These are phyloP conservation scores for Nasonia oneida DNA, from an alignment of 2,888 invertebrate genomes.

Conservation along the genomic window DNA sequence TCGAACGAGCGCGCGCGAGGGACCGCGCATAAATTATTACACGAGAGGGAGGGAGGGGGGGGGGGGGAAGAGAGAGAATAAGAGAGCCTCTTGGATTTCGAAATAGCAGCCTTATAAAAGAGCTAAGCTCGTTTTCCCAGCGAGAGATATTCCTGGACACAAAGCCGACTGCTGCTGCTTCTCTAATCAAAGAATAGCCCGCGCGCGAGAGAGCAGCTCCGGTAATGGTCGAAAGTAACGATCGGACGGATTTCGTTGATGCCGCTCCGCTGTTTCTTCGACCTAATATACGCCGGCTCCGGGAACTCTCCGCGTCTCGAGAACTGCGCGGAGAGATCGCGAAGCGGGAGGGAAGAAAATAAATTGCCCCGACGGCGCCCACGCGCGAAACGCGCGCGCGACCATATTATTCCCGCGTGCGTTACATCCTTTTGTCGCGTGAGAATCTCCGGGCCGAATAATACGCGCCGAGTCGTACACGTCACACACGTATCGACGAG, in stretches of 20 bases:
- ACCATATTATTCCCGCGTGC: not conserved
- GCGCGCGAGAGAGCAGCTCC: not conserved
- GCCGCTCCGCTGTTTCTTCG: slow-evolving; percentile 44
- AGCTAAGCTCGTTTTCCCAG: slow-evolving; percentile 59
- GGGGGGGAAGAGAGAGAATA: slow-evolving; percentile 21
- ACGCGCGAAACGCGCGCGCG: slow-evolving; percentile 1
- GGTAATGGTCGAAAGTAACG: slow-evolving; percentile 74
- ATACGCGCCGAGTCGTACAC: not conserved
- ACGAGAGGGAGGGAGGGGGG: not conserved
- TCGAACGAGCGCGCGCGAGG: slow-evolving; percentile 72
- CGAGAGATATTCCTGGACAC: slow-evolving; percentile 39
- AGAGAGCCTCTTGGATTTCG: slow-evolving; percentile 53
- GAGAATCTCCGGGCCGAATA: not conserved
- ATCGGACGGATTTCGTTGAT: slow-evolving; percentile 66
- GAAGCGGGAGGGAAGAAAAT: slow-evolving; percentile 32
- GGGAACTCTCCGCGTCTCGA: not conserved
- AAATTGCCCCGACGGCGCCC: slow-evolving; percentile 26
- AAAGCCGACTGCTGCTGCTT: slow-evolving; percentile 39
- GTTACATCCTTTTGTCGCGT: not conserved
- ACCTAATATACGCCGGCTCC: slow-evolving; percentile 35
- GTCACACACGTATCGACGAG: not conserved
- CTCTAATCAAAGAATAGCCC: slow-evolving; percentile 72
- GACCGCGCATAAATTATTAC: slow-evolving; percentile 76
- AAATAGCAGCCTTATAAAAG: slow-evolving; percentile 61
- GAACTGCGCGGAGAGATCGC: not conserved